Base-by-base conservation (phyloP, 2,797 vertebrate species). In the Cichlasoma orientale region DNA sequence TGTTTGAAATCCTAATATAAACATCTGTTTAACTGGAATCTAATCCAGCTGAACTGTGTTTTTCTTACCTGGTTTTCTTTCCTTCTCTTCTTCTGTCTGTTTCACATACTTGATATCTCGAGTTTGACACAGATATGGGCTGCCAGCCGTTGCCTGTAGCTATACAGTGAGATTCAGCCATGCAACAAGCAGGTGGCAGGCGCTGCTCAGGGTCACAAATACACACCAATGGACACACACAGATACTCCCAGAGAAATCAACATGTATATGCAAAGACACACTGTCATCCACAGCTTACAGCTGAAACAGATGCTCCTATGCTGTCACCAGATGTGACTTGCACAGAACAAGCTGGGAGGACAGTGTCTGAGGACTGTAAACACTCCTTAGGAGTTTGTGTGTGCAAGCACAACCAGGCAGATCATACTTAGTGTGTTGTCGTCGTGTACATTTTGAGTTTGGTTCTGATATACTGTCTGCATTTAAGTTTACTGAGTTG, bases 271-370 rank as follows among this genome's bases (percentile, higher is more conserved):
- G 87, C 56, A 77, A 80, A 77, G 53, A 75, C 47, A 73, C 63
- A 47, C 23, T 18, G 29, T 23, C 29, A 47, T 38, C 78, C 73
- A 52, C 53, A 50, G 38, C 76, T 25, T 72, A 52, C 77, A 92
- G 86, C 81, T 82, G 84, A 55, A 83, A 74, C 92, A 91, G 90
- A 88, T 92, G 90, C 72, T 82, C 36, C 71, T 74, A 4, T 44
- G 41, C 74, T 82, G 80, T 82, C 70, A 75, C 74, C 90, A 93
- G 90, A 92, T 94, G 89, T 83, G 83, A 33, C 41, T 59, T 69
- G 70, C 33, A 58, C 69, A 69, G 80, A 77, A 71, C 74, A 75
- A 81, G 73, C 77, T 59, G 82, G 33, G 31, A 54, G 77, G 50
- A 75, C 19, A 4, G 41, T 53, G 76, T 85, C 61, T 63, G 55